Evolutionary conservation across 2,113 vertebrate genomes (phyloP), one percentile per base, ranked within the genome.

Genomic region (Halichoeres trimaculatus): DNA sequence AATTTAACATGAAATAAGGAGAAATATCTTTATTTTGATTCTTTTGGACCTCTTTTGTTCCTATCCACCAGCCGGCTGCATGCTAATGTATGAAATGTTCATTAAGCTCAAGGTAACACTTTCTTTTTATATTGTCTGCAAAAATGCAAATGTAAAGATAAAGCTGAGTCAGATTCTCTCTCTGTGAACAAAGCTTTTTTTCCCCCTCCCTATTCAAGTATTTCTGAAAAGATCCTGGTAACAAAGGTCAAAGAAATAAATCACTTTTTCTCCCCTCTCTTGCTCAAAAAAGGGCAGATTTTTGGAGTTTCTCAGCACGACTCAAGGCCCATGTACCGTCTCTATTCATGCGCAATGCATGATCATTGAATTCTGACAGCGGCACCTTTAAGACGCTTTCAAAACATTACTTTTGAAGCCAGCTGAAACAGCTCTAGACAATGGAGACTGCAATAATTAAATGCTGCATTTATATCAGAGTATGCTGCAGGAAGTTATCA

Each of bases 121-220:
- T 65, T 64, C 23, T 57, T 75, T 70, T 24, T 10, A 40, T 12
- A 47, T 51, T 64, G 16, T 48, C 40, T 72, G 38, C 60, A 55
- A 47, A n/a, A 43, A 78, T 84, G 50, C 48, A 76, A 72, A 71
- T 57, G 11, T 13, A 52, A 24, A 70, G 47, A 58, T 76, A 35
- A 61, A 68, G 34, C 14, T 1, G 0, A 26, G 30, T 1, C 13
- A 35, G 35, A 51, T 19, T 30, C 45, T 30, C 23, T 38, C 45
- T 7, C 23, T 0, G 4, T 2, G 8, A 40, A 35, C 55, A 45
- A 41, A 41, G 5, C 17, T 48, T 59, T 54, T 17, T 8, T 17
- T 48, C 10, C 5, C 14, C 56, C 41, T 57, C 62, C 45, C 51
- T n/a, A 52, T 59, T 67, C 26, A 67, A 45, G 16, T 45, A 17